Percentiles rank a stretch among this genome's conserved stretches.
phyloP scores from a whole-genome alignment of 2,797 vertebrate species.

The Myotis findleyi region DNA sequence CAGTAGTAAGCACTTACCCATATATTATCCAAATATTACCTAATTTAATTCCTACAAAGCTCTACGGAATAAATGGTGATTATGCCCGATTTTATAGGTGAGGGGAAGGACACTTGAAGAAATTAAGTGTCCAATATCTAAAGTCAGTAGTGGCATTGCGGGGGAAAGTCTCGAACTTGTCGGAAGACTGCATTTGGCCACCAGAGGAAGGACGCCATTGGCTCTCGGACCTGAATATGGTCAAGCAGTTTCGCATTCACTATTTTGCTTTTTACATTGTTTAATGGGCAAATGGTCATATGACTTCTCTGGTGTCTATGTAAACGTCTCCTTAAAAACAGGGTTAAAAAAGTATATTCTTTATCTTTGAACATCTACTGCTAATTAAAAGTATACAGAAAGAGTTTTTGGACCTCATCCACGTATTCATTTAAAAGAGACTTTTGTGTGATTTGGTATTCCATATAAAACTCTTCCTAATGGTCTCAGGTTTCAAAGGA shows the following conservation, averaged over 20 bases:
- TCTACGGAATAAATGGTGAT: not conserved
- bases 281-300: not conserved
- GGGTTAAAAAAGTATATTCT: not conserved
- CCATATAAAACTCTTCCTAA: not conserved
- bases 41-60: not conserved
- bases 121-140: not conserved
- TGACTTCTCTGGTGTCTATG: not conserved
- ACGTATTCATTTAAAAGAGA: slow-evolving; percentile 8
- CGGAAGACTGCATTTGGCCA: not conserved
- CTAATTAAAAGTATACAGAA: not conserved
- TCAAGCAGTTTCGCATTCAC: not conserved
- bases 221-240: not conserved
- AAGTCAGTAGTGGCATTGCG: not conserved
- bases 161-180: not conserved
- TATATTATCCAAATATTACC: not conserved
- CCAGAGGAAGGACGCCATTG: not conserved
- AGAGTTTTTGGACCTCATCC: not conserved
- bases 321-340: not conserved
- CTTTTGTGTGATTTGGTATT: not conserved
- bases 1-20: not conserved
- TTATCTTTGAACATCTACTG: slow-evolving; percentile 23
- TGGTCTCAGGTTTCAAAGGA: slow-evolving; percentile 33
- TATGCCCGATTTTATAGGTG: not conserved
- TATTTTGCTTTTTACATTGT: not conserved
- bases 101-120: not conserved